Evolutionary conservation across 2,113 vertebrate genomes (phyloP), one percentile per base, ranked within the genome.

Genomic region (Thamnophis sirtalis): DNA sequence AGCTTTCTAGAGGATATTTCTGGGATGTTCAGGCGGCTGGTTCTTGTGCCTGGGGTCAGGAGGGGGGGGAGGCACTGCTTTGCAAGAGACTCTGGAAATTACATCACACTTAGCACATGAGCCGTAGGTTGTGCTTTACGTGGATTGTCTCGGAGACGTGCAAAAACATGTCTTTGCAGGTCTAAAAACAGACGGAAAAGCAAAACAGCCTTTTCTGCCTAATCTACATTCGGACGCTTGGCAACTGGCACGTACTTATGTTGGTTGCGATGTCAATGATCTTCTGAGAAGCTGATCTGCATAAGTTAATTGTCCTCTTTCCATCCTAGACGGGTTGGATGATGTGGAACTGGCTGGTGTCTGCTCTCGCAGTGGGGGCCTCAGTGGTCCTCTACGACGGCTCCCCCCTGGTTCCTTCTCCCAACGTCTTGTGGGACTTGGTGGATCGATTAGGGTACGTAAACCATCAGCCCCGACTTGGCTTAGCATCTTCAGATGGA

Each of bases 261-360:
- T 15, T 1, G 4, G 4, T 33, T 33, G 28, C 7, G 3, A 4
- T 15, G 28, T 68, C 60, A 28, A 0, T 2, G 2, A 7, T 13
- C 28, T 15, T n/a, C 28, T 33, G 28, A 33, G 11, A 33, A 68
- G 11, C 26, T 9, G n/a, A 5, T 51, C 7, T 24, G 0, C 63
- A 0, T 13, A 26, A 54, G 68, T 90, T 94, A 68, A 92, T 1
- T 0, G 1, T 7, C 21, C 3, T 60, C 48, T 84, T 58, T 21
- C 95, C 5, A 53, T 11, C 84, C 8, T 94, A 99, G 99, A 98
- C 97, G 0, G 99, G 99, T 94, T 99, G 99, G 99, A 99, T 99
- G 99, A 99, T 99, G 99, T 99, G 99, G 99, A 99, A 99, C 95
- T 99, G 99, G 99, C 95, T 99, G 94, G 97, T 99, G 93, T 98